Evolutionary conservation across 2,888 invertebrate species (phyloP), one percentile per base, ranked within the genome.

Genomic region (Andrena chrysosceles): DNA sequence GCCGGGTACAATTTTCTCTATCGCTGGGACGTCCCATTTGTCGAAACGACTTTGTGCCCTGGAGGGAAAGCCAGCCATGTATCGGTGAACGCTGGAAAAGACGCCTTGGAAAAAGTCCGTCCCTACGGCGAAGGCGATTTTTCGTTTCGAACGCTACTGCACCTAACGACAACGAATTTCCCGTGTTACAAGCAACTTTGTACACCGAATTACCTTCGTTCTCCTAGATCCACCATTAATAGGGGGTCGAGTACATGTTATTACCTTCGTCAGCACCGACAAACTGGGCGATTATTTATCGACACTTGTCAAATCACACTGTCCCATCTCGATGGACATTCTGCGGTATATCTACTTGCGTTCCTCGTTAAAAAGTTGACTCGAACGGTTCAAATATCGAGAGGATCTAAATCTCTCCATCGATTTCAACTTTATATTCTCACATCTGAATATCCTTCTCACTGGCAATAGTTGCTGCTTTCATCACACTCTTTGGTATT

Each of bases 1-100:
- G 88, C 79, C 88, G 69, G 56, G 86, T 85, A 87, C 91, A 90
- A 92, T 92, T 91, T 91, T 90, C 91, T 90, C 88, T 90, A 91
- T 91, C 89, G 89, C 86, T 68, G 62, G 84, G 83, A 86, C 87
- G 84, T 90, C 89, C 88, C 89, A 92, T 92, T 92, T 90, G 88
- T 87, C 86, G 89, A 85, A 91, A 92, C 84, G 90, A 91, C 89
- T 89, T 88, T 85, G 85, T 86, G 82, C 84, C 86, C 85, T 74
- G 60, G 62, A 77, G 88, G 83, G 66, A 68, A 75, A 80, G 67
- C 80, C 62, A 54, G 79, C 72, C 68, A 69, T 82, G 77, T 82
- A 87, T 84, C 73, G 83, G 67, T 10, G 68, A 70, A 52, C 67
- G 49, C 54, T 54, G 67, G 80, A 73, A 81, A 85, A 80, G 84